Evolutionary conservation across 2,113 vertebrate genomes (phyloP).

Genomic region (Pseudorhombus dupliciocellatus): DNA sequence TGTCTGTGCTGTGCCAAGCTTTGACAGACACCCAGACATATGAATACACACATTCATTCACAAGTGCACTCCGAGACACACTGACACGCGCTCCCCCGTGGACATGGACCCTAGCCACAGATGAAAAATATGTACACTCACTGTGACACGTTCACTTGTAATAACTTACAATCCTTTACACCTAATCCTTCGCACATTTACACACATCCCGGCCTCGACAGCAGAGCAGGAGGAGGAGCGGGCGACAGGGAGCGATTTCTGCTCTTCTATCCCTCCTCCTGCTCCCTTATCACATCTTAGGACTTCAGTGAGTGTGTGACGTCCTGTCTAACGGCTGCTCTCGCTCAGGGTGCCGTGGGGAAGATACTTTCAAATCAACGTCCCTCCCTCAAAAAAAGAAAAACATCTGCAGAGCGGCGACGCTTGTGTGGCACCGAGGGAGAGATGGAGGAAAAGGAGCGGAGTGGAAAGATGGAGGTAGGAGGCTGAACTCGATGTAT

Average conservation of each 20-base stretch:
- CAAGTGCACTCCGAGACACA: constrained; percentile 26
- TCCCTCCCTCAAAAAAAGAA: constrained; percentile 25
- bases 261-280: constrained; percentile 30
- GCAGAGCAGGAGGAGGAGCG: constrained; percentile 35
- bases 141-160: constrained; percentile 7
- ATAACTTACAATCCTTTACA: constrained; percentile 25
- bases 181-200: constrained; percentile 14
- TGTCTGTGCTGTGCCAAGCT: constrained; percentile 19
- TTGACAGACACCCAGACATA: constrained; percentile 32
- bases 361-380: constrained; percentile 56
- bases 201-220: constrained; percentile 34
- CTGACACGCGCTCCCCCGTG: neutral
- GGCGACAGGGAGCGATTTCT: constrained; percentile 41
- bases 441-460: neutral
- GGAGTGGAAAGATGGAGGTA: constrained; percentile 1
- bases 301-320: constrained; percentile 50
- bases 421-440: neutral
- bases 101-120: neutral
- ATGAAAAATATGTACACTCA: neutral
- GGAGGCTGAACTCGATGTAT: constrained; percentile 19
- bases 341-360: constrained; percentile 29
- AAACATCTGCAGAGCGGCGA: neutral
- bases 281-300: constrained; percentile 34
- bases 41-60: constrained; percentile 17
- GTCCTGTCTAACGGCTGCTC: constrained; percentile 62